Base-by-base conservation (phyloP, 2,113 vertebrate genomes). In the Donacobius atricapilla region DNA sequence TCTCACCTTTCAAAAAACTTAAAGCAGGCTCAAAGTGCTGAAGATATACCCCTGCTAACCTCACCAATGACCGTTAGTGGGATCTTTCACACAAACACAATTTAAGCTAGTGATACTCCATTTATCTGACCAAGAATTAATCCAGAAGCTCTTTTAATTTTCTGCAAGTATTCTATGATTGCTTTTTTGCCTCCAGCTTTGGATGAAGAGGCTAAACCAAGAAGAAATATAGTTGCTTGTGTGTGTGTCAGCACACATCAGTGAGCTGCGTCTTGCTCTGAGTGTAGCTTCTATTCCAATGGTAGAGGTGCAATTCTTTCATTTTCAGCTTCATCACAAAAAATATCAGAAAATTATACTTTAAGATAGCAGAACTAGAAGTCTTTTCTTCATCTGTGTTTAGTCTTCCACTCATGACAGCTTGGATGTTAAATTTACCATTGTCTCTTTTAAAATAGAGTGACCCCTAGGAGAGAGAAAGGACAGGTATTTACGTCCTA, bases 261-360 rank as follows among this genome's bases (percentile, higher is more conserved):
- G 89, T n/a, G 42, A 95, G 71, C 93, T 60, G 42, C 35, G 50
- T 56, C 54, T 91, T 72, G 89, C 94, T 96, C 92, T 70, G 75
- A 94, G 76, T 73, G 86, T 96, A 28, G 86, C 90, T 95, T 95
- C 84, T 39, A 7, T 89, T 95, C 40, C 63, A 63, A 35, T 9
- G 7, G 69, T 81, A 77, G 88, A 88, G 35, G 47, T 91, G 76
- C 53, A 84, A 93, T 94, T 96, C 82, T 96, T 96, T 93, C 15
- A 8, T 93, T 97, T 97, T 89, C 85, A 79, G 58, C 95, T 95
- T 95, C 94, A 95, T 94, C 90, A 95, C 63, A 96, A 97, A 97
- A 97, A 96, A 92, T 77, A 93, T 76, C 81, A 93, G 83, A 97
- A 97, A 97, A 97, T 89, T 96, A 96, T 93, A 76, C 63, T 94